Evolutionary conservation across 2,888 invertebrate species (phyloP).

Genomic region (Loripinus fragilis): DNA sequence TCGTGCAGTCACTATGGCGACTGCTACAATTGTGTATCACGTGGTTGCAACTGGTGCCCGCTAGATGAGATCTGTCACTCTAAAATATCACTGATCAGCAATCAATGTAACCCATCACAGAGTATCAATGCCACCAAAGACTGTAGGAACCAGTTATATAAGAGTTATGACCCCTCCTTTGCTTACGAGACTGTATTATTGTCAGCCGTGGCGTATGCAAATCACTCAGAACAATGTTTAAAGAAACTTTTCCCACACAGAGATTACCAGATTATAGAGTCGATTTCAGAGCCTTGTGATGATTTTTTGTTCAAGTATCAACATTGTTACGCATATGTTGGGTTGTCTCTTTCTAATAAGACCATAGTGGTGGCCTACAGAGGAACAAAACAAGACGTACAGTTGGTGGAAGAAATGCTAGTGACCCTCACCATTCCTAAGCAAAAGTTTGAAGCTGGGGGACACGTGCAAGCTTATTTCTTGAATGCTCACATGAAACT

Average conservation of each 20-base stretch:
- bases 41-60: constrained; percentile 47
- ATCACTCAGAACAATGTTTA: constrained; percentile 38
- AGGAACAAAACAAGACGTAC: constrained; percentile 41
- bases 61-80: constrained; percentile 40
- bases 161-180: constrained; percentile 38
- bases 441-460: constrained; percentile 33
- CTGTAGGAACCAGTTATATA: constrained; percentile 16
- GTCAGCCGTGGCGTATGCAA: constrained; percentile 46
- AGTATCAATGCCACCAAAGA: background rate
- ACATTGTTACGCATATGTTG: constrained; percentile 41
- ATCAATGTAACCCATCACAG: constrained; percentile 30
- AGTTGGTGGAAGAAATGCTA: constrained; percentile 45
- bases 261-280: constrained; percentile 27
- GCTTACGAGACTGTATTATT: constrained; percentile 46
- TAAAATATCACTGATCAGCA: constrained; percentile 15
- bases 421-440: constrained; percentile 22
- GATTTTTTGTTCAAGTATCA: constrained; percentile 49
- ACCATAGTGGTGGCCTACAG: constrained; percentile 52
- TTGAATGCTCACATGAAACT: constrained; percentile 38
- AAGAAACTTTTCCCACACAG: constrained; percentile 31
- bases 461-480: constrained; percentile 51
- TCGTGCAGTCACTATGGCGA: constrained; percentile 35
- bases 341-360: constrained; percentile 32
- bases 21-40: constrained; percentile 29
- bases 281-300: constrained; percentile 34